Evolutionary conservation across 2,113 vertebrate species (phyloP), one percentile per base, ranked within the genome.

Genomic region (Orycteropus afer): DNA sequence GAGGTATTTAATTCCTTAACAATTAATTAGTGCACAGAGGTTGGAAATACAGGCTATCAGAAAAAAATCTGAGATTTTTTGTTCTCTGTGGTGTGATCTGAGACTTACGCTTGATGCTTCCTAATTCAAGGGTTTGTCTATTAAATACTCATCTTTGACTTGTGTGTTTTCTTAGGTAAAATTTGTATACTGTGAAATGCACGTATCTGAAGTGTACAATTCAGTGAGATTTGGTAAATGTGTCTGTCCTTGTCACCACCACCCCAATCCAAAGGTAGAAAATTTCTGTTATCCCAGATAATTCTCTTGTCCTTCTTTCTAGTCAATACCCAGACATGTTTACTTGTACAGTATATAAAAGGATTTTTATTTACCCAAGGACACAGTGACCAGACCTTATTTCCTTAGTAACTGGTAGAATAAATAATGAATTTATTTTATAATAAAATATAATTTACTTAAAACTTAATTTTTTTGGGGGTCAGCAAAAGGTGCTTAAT

Each of bases 61-160:
- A 57, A 42, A 71, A 42, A 80, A 90, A 88, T 78, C 37, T 92
- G 76, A 40, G 22, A 27, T 57, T 87, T n/a, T 93, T 92, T 90
- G n/a, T 89, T n/a, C 61, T 84, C 49, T 73, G 84, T 77, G 18
- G 11, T 77, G 17, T 67, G 25, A 34, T 55, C 27, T 2, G 40
- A 37, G 9, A 11, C 27, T 96, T 69, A 77, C 12, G 40, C n/a
- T 80, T 42, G 25, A n/a, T 95, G n/a, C 37, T 81, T 86, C n/a
- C n/a, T 83, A 67, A 51, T n/a, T 85, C 69, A 67, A 0, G 55
- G 12, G 20, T 93, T 85, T 78, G 47, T 8, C 57, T 78, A 45
- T 65, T 90, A 90, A 89, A 92, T 77, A 81, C 37, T 51, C 78
- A 17, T 45, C 65, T 88, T 91, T 92, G 74, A 61, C 32, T 63